phyloP scores from a whole-genome alignment of 2,797 vertebrate species.

The Trematocara caparti region DNA sequence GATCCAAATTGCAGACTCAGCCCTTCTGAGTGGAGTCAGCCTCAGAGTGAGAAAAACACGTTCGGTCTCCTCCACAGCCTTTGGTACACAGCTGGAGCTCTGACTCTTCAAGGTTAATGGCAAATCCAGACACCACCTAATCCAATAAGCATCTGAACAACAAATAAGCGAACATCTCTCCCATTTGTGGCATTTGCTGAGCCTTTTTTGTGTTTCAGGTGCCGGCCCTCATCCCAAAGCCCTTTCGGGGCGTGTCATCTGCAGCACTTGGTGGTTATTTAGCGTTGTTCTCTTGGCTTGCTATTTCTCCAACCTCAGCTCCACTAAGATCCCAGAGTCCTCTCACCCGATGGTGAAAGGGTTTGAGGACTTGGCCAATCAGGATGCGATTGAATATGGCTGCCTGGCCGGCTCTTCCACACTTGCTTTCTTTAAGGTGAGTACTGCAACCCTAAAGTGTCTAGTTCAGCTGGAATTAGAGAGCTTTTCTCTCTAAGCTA shows the following conservation, averaged over 20 bases:
- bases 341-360: slow-evolving; percentile 78
- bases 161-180: background rate
- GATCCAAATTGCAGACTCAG: slow-evolving; percentile 77
- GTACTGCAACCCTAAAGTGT: background rate
- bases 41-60: slow-evolving; percentile 76
- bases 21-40: slow-evolving; percentile 85
- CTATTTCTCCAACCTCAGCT: slow-evolving; percentile 85
- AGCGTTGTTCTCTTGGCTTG: slow-evolving; percentile 81
- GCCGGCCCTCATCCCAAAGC: slow-evolving; percentile 84
- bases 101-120: slow-evolving; percentile 85
- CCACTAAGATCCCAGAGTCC: slow-evolving; percentile 69
- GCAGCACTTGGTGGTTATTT: slow-evolving; percentile 88
- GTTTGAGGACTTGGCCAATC: slow-evolving; percentile 87
- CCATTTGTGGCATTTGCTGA: background rate
- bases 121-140: background rate
- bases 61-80: slow-evolving; percentile 85
- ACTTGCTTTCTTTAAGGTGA: slow-evolving; percentile 86
- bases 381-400: slow-evolving; percentile 83
- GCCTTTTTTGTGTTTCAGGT: slow-evolving; percentile 63
- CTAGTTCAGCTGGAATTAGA: background rate
- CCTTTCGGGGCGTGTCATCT: slow-evolving; percentile 80
- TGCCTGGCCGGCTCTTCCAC: slow-evolving; percentile 84
- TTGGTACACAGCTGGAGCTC: slow-evolving; percentile 85
- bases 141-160: background rate
- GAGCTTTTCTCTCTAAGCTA: background rate